Conservation (phyloP, 2,888 invertebrate species). For the Tanytarsus gracilentus region DNA sequence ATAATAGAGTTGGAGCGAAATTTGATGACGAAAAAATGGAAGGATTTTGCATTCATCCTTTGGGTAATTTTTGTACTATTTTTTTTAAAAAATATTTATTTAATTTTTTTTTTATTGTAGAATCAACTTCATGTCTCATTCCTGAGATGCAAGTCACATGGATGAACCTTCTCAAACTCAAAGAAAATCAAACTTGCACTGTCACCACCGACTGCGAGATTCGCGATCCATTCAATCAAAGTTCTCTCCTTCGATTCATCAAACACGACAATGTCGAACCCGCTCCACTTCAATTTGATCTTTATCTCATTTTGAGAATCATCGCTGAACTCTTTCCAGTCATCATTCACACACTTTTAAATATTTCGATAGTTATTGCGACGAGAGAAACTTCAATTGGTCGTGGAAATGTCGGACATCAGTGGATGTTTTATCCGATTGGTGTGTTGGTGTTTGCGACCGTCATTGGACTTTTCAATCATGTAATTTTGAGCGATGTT, state of each 20-base stretch:
- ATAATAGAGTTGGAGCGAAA: too few relatives aligned
- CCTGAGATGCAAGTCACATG: slow-evolving; percentile 46
- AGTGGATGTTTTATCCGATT: slow-evolving; percentile 50
- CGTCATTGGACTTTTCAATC: slow-evolving; percentile 42
- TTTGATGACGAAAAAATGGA: slow-evolving; percentile 30
- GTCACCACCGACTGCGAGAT: slow-evolving; percentile 64
- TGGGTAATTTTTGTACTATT: slow-evolving; percentile 40
- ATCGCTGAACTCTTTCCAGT: slow-evolving; percentile 69
- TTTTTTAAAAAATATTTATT: slow-evolving; percentile 5
- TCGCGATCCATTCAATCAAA: slow-evolving; percentile 58
- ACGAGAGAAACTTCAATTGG: slow-evolving; percentile 72
- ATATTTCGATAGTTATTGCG: slow-evolving; percentile 71
- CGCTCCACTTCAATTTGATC: slow-evolving; percentile 58
- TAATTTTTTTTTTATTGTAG: slow-evolving; percentile 36
- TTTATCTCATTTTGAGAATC: slow-evolving; percentile 58
- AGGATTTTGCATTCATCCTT: slow-evolving; percentile 60
- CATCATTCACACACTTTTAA: slow-evolving; percentile 59
- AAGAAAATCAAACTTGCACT: slow-evolving; percentile 45
- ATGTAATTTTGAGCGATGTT: slow-evolving; percentile 39
- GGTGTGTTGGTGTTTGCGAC: slow-evolving; percentile 3
- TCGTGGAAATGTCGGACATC: slow-evolving; percentile 58
- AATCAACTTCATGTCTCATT: slow-evolving; percentile 54
- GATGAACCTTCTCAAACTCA: slow-evolving; percentile 35
- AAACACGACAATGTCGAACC: slow-evolving; percentile 58
- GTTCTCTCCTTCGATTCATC: slow-evolving; percentile 55